phyloP scores from a whole-genome alignment of 2,888 invertebrate genomes.

The Caenorhabditis drosophilae region DNA sequence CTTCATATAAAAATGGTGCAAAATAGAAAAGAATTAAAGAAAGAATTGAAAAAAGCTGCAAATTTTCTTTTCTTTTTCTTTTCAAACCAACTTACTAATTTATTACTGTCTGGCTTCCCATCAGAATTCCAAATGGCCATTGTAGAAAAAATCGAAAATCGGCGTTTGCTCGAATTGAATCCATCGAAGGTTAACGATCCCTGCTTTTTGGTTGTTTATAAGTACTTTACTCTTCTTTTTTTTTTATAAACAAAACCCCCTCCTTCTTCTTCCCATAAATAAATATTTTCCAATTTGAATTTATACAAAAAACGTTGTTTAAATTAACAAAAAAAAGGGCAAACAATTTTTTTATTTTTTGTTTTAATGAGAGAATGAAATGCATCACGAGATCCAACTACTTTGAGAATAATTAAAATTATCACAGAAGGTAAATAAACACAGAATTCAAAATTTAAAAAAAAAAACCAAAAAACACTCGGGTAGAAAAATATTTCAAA shows the following conservation, averaged over 20 bases:
- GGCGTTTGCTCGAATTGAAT: conserved; percentile 20
- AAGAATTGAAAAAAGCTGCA: conserved; percentile 32
- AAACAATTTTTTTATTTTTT: too few species aligned
- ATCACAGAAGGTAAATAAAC: too few species aligned
- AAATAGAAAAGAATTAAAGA: conserved; percentile 28
- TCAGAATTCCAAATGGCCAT: conserved; percentile 50
- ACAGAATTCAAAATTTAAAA: not conserved
- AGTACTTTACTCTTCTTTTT: not conserved
- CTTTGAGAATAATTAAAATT: too few species aligned
- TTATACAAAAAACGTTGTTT: too few species aligned
- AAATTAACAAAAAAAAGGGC: too few species aligned
- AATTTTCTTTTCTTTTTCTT: not conserved
- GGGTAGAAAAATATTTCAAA: not conserved
- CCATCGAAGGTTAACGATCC: conserved; percentile 12
- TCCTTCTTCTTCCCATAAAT: too few species aligned
- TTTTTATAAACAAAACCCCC: not conserved
- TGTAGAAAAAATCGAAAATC: conserved; percentile 43
- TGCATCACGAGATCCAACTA: too few species aligned
- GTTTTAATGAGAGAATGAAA: too few species aligned
- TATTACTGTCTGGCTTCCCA: conserved; percentile 45
- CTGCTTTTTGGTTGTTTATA: not conserved
- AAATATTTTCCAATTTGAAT: too few species aligned
- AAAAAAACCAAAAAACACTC: not conserved
- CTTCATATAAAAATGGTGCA: conserved; percentile 42
- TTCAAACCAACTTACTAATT: not conserved